Base-by-base conservation (phyloP, 2,797 vertebrate genomes). In the Sebastes alutus region DNA sequence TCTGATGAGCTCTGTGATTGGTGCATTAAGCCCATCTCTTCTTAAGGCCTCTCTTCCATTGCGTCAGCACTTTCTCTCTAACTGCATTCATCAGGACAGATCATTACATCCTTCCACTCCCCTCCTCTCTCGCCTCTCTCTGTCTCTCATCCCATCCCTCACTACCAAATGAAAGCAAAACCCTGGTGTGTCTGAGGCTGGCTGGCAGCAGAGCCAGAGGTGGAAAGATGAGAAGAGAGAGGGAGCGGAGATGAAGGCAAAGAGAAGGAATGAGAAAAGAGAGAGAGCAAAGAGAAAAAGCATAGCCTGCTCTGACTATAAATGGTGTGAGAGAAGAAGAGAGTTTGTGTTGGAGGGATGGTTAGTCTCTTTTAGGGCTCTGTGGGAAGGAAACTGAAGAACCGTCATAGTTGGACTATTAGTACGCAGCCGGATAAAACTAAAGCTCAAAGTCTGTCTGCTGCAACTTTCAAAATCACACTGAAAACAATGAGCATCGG, bases 11-110 rank as follows among this genome's bases (percentile, higher is more conserved):
- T 66, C 67, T 73, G 66, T 85, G 90, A 92, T 89, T 91, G 87
- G 88, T 90, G 88, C 82, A 63, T 85, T 86, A 72, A 78, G 68
- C 84, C 70, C 77, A 85, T 87, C 82, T 82, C 70, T 65, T 79
- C 82, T 80, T 77, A 85, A 85, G 84, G 83, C 81, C 72, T 75
- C 38, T 80, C 75, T 88, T 83, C 79, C 63, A 72, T 87, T 73
- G 87, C 74, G 73, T 95, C 92, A 94, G 95, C 94, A 92, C 92
- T 94, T 94, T 92, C 87, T 75, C 81, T 81, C 88, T 88, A 88
- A 93, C 93, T 86, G 85, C 90, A 93, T 95, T 94, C 94, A 95
- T 96, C 94, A 95, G 90, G 78, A 87, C 86, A 85, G 92, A 95
- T 94, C 94, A 95, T 95, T 95, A 93, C 91, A 88, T 92, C 89